Evolutionary conservation across 2,888 invertebrate genomes (phyloP), one percentile per base, ranked within the genome.

Genomic region (Halictus quadricinctus): DNA sequence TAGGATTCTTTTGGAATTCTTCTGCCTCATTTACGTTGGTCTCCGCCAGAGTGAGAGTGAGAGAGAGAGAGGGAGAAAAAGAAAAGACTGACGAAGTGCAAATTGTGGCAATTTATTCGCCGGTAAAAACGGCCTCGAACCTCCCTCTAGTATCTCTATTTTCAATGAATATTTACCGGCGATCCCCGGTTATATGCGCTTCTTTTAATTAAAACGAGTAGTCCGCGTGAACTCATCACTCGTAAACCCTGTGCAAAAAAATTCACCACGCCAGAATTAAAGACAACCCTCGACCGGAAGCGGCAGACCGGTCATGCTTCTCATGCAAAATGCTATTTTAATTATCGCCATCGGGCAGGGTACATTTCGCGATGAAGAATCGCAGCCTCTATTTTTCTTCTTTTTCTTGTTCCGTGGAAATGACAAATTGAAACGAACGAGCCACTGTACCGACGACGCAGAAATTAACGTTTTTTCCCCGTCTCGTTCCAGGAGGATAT

Each of bases 401-500:
- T 10, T 10, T 8, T 54, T 54, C 36, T n/a, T 10, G 21, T 54
- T 21, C 21, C 8, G 5, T 5, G 10, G 1, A 41, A 12, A n/a
- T 18, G 21, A 21, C 12, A n/a, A 43, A 41, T 69, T 69, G 69
- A 41, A 69, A 69, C 13, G 41, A 69, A 69, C 21, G 12, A 5
- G 18, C 13, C 36, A 21, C 21, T n/a, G 1, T 10, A n/a, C 10
- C 54, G 36, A 2, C 15, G 29, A 10, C 18, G 21, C 8, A 66
- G 36, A 21, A 36, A 69, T 41, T 43, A 69, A 69, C 41, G 36
- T 41, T 74, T n/a, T 36, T 36, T 1, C 10, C 7, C 41, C 10
- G 48, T 36, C 21, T 54, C 81, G 41, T 91, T 91, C 15, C 89
- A 93, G 92, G 90, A 93, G 79, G 90, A 91, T 81, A 86, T 88